Conservation (phyloP, 2,797 vertebrate genomes). For the Xenopus petersii region DNA sequence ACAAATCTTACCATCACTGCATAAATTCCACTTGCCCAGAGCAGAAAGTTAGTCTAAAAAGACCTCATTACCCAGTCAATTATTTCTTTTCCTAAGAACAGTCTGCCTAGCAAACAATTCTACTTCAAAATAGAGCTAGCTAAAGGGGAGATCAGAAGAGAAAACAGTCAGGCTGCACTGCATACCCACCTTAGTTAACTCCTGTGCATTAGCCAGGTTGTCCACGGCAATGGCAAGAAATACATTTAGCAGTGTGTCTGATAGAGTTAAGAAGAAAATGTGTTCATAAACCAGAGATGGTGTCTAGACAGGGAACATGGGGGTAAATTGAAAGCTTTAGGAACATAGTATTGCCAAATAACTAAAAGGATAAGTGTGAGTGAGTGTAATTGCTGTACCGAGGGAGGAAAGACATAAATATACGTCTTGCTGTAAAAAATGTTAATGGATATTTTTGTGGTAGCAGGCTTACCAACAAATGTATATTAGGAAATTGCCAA, state of each 20-base stretch:
- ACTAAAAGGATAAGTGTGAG: no score
- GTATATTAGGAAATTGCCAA: no score
- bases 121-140: not conserved
- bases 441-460: no score
- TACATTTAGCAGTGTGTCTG: conserved; percentile 95
- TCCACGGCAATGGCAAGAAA: conserved; percentile 98
- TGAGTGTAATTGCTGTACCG: no score
- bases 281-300: no score
- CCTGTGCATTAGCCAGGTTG: conserved; percentile 96
- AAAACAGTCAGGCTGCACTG: not conserved
- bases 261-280: conserved; percentile 60
- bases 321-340: no score
- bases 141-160: not conserved
- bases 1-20: conserved; percentile 1
- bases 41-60: not conserved
- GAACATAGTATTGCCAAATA: no score
- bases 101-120: not conserved
- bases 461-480: no score
- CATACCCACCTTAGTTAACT: conserved; percentile 87
- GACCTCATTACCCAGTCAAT: not conserved
- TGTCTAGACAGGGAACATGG: no score
- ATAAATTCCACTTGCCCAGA: not conserved
- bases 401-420: no score
- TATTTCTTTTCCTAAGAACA: not conserved
- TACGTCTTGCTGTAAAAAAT: no score